phyloP scores from a whole-genome alignment of 2,888 invertebrate species.

The Pristionchus japonicus region DNA sequence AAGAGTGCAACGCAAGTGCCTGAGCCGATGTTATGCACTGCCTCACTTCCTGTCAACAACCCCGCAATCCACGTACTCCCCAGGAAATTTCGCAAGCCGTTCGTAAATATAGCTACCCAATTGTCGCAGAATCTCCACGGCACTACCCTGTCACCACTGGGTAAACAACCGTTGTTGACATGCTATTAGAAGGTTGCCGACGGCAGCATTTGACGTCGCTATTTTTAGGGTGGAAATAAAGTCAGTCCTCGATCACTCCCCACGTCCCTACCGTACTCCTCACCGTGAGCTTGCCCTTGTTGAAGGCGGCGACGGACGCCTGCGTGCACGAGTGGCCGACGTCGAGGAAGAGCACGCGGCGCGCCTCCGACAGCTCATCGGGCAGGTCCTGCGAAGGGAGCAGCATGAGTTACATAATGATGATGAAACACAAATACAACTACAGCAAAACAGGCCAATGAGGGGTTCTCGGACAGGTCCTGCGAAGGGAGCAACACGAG shows the following conservation, averaged over 20 bases:
- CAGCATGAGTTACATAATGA: not conserved
- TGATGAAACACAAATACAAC: no score
- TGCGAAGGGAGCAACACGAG: not conserved
- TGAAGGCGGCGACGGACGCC: constrained; percentile 90
- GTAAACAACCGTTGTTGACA: no score
- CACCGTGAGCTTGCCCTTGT: constrained; percentile 91
- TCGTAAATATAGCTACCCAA: not conserved
- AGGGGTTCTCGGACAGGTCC: constrained; percentile 85
- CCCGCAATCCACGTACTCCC: not conserved
- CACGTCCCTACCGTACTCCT: no score
- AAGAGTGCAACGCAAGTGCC: not conserved
- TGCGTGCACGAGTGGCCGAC: constrained; percentile 94
- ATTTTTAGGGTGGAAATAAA: no score
- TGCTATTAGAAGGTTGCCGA: no score
- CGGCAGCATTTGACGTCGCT: no score
- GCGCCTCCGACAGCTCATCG: constrained; percentile 88
- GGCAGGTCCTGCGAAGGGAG: constrained; percentile 80
- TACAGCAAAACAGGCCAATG: no score
- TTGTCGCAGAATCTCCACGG: not conserved
- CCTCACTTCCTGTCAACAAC: constrained; percentile 13
- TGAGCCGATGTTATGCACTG: not conserved
- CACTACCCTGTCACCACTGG: no score
- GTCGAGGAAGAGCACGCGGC: constrained; percentile 95
- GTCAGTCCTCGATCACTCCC: not conserved
- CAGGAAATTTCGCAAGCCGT: not conserved